Conservation (phyloP, 2,797 vertebrate genomes). For the Allobates femoralis region DNA sequence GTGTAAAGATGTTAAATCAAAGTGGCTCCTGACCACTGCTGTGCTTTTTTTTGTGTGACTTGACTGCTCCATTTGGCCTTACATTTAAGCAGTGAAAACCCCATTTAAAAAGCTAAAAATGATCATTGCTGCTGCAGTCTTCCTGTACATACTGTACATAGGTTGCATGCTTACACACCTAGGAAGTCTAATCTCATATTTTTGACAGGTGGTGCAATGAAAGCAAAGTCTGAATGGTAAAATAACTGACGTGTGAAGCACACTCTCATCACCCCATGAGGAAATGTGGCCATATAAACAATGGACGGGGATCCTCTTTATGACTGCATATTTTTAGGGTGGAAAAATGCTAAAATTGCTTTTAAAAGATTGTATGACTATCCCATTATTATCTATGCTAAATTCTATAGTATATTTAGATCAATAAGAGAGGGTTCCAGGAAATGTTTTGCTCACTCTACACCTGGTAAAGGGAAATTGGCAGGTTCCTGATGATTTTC, state of each 20-base stretch:
- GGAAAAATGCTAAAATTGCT: neutral
- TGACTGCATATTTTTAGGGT: neutral
- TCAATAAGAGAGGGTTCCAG: no score
- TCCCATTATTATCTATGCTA: neutral
- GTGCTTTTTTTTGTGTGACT: no score
- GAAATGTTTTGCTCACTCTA: no score
- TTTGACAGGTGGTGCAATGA: neutral
- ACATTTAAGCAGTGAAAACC: no score
- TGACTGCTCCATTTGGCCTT: no score
- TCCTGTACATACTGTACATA: neutral
- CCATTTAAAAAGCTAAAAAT: no score
- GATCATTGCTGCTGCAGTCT: no score
- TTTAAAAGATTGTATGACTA: neutral
- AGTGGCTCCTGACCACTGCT: no score
- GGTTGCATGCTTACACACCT: neutral
- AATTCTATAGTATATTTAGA: no score
- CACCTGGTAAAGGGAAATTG: no score
- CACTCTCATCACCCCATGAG: neutral
- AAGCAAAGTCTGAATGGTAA: neutral
- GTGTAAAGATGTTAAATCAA: no score
- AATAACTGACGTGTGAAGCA: neutral
- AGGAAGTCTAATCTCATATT: neutral
- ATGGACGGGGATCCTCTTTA: neutral
- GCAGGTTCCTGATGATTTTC: no score
- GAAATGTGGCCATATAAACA: neutral